A percentile compares a stretch with the other conserved stretches of the same genome.
Conservation (phyloP, 2,888 invertebrate genomes). For the Kryphioiulus occultus region DNA sequence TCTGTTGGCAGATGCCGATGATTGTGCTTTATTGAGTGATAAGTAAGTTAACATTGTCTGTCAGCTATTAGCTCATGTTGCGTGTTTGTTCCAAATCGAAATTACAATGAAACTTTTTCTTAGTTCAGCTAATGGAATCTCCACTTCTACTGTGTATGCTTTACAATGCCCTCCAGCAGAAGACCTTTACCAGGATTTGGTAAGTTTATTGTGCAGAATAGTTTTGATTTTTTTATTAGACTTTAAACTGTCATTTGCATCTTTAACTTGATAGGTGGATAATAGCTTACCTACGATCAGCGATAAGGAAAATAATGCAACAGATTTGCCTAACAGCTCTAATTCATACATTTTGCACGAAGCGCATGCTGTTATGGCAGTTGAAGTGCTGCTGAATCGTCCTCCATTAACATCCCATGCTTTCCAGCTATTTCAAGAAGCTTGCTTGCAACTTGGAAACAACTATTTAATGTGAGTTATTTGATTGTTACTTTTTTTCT, state of each 20-base stretch:
- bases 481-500: not conserved
- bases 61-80: not conserved
- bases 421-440: slow-evolving; percentile 49
- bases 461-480: slow-evolving; percentile 49
- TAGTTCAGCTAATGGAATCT: slow-evolving; percentile 47
- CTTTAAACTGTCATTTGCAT: slow-evolving; percentile 37
- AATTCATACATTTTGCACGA: slow-evolving; percentile 77
- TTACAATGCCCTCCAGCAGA: slow-evolving; percentile 72
- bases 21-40: slow-evolving; percentile 55
- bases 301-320: slow-evolving; percentile 55
- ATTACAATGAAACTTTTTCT: not conserved
- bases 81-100: not conserved
- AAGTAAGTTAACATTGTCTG: not conserved
- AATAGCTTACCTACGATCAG: slow-evolving; percentile 72
- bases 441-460: slow-evolving; percentile 52
- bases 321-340: slow-evolving; percentile 63
- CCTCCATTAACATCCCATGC: slow-evolving; percentile 39
- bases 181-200: slow-evolving; percentile 74
- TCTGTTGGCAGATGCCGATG: slow-evolving; percentile 57
- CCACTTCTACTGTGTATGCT: slow-evolving; percentile 71
- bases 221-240: not conserved
- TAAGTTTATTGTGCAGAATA: slow-evolving; percentile 53
- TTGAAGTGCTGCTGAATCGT: slow-evolving; percentile 49
- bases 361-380: slow-evolving; percentile 72
- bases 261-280: slow-evolving; percentile 61